Evolutionary conservation across 1,140 invertebrate species (phyloP).

Genomic region (Maniola jurtina): DNA sequence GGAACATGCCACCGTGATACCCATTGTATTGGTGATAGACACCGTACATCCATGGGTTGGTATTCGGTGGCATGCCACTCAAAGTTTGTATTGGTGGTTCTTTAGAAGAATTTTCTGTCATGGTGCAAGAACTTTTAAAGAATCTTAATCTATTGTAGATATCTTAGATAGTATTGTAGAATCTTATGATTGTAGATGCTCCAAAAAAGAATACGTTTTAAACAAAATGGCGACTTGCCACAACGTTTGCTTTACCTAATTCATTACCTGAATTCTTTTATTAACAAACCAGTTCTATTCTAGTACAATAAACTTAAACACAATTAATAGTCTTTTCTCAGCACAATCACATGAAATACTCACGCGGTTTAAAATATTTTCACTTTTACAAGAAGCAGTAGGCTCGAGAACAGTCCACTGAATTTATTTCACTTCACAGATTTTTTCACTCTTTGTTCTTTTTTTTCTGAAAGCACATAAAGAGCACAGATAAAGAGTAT

Average conservation of each 20-base stretch:
- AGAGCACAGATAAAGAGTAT: no score
- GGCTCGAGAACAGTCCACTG: no score
- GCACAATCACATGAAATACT: not conserved
- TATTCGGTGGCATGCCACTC: slow-evolving; percentile 64
- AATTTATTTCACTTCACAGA: no score
- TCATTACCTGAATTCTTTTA: slow-evolving; percentile 8
- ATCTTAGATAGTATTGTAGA: no score
- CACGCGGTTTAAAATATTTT: not conserved
- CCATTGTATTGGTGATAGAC: slow-evolving; percentile 72
- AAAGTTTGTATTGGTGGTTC: slow-evolving; percentile 72
- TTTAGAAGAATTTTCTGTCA: slow-evolving; percentile 67
- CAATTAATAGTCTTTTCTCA: not conserved
- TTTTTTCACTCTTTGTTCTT: no score
- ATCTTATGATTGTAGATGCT: slow-evolving; percentile 19
- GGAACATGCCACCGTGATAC: slow-evolving; percentile 66
- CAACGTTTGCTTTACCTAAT: not conserved
- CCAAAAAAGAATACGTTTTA: slow-evolving; percentile 27
- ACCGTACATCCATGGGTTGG: slow-evolving; percentile 72
- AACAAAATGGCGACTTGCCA: slow-evolving; percentile 42
- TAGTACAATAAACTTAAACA: not conserved
- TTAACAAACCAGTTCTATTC: not conserved
- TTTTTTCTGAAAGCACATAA: no score
- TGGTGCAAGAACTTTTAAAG: slow-evolving; percentile 27
- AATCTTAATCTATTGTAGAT: no score
- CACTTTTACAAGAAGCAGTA: no score